phyloP scores from a whole-genome alignment of 2,888 invertebrate species.

The Podotricha telesiphe region DNA sequence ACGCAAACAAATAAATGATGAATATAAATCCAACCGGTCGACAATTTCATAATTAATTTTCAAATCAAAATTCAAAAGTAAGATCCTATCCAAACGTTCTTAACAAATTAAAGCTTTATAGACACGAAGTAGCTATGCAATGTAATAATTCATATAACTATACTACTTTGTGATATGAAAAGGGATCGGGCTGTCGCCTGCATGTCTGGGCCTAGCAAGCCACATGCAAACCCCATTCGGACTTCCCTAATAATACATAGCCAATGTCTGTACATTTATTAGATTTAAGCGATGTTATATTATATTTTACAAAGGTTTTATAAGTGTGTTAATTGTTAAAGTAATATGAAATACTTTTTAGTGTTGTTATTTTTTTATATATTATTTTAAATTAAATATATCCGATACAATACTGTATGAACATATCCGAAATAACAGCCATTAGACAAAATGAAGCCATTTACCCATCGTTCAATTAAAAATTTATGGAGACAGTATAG shows the following conservation, averaged over 20 bases:
- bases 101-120: not conserved
- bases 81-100: not conserved
- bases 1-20: not conserved
- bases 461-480: slow-evolving; percentile 48
- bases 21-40: not conserved
- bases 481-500: slow-evolving; percentile 47
- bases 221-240: slow-evolving; percentile 7
- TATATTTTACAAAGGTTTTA: too few relatives aligned
- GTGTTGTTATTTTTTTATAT: too few relatives aligned
- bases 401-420: not conserved
- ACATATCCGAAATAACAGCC: not conserved
- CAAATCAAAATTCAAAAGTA: not conserved
- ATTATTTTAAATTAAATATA: too few relatives aligned
- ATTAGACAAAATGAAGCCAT: slow-evolving; percentile 46
- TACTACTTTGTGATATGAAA: not conserved
- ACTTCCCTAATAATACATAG: slow-evolving; percentile 1
- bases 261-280: not conserved
- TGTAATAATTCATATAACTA: slow-evolving; percentile 2
- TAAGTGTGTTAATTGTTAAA: too few relatives aligned
- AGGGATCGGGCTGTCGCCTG: slow-evolving; percentile 51
- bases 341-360: too few relatives aligned
- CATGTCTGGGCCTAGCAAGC: slow-evolving; percentile 53
- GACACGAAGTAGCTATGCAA: not conserved
- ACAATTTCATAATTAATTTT: not conserved
- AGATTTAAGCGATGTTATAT: not conserved